phyloP scores from a whole-genome alignment of 2,797 vertebrate species.

The Trichosurus vulpecula region DNA sequence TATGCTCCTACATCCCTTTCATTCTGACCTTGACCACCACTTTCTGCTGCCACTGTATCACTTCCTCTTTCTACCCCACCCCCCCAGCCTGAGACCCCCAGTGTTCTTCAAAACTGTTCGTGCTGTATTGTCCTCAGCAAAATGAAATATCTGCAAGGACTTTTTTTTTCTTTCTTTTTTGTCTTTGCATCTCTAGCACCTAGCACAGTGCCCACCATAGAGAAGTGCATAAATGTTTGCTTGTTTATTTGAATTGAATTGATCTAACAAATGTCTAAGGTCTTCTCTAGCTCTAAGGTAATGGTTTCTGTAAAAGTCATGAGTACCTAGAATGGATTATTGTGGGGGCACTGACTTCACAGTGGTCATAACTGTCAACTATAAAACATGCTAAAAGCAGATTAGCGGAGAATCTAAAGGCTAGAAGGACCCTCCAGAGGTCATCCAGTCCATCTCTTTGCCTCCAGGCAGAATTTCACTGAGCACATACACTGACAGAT shows the following conservation, averaged over 20 bases:
- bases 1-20: not conserved
- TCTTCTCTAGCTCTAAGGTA: not conserved
- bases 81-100: not conserved
- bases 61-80: not conserved
- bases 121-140: not conserved
- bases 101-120: not conserved
- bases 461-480: not conserved
- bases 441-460: not conserved
- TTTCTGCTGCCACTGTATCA: not conserved
- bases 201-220: not conserved
- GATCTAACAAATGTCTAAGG: not conserved
- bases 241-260: not conserved
- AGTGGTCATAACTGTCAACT: not conserved
- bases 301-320: not conserved
- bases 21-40: not conserved
- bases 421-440: not conserved
- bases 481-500: slow-evolving; percentile 1
- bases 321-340: not conserved
- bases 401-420: not conserved
- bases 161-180: not conserved
- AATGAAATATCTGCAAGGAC: not conserved
- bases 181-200: not conserved
- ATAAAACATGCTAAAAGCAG: not conserved
- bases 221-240: not conserved
- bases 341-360: not conserved